Evolutionary conservation across 2,113 vertebrate species (phyloP).

Genomic region (Ictalurus punctatus): DNA sequence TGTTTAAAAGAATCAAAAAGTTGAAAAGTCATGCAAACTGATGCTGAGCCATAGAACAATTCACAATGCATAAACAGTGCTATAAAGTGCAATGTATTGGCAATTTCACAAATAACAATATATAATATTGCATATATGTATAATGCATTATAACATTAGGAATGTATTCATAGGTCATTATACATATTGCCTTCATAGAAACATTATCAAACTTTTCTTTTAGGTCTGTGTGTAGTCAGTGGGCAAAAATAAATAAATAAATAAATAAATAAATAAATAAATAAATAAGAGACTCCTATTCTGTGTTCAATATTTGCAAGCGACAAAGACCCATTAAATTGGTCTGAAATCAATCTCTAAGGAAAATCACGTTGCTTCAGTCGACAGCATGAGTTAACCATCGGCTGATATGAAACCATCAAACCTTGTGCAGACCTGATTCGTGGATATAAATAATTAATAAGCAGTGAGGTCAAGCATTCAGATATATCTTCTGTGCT

Average conservation of each 20-base stretch:
- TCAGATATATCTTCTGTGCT: conserved; percentile 9
- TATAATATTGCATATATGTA: not conserved
- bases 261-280: conserved; percentile 23
- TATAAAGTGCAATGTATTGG: not conserved
- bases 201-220: not conserved
- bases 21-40: not conserved
- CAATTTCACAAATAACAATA: not conserved
- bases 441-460: conserved; percentile 47
- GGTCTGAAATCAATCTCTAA: conserved; percentile 46
- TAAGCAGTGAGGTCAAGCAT: conserved; percentile 1
- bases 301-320: conserved; percentile 46
- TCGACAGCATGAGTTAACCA: conserved; percentile 46
- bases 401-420: conserved; percentile 42
- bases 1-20: not conserved
- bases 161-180: not conserved
- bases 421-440: conserved; percentile 44
- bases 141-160: not conserved
- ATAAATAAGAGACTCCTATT: conserved; percentile 35
- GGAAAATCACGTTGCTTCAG: conserved; percentile 48
- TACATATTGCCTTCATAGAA: not conserved
- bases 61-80: not conserved
- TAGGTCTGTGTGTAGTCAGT: not conserved
- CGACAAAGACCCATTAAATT: conserved; percentile 52
- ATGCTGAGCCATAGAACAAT: not conserved
- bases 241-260: not conserved